phyloP scores from a whole-genome alignment of 64 coral and sea anemone genomes.

The Hydrozoanthus tunicans region DNA sequence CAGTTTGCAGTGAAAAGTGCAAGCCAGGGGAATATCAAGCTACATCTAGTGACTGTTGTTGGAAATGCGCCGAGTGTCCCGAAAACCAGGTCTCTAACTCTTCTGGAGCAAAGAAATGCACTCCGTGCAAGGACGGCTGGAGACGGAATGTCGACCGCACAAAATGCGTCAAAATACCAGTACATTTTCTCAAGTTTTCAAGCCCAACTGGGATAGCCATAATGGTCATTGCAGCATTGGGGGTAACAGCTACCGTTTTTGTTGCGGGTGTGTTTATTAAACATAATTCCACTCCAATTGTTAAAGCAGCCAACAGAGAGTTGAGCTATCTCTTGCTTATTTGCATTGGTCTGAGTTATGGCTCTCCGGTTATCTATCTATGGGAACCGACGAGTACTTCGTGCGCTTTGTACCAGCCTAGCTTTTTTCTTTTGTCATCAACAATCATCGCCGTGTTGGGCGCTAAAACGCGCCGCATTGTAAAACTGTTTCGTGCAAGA shows the following conservation, averaged over 20 bases:
- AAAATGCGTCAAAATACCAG: slow-evolving; percentile 52
- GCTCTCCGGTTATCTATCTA: slow-evolving; percentile 59
- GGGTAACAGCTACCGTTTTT: slow-evolving; percentile 20
- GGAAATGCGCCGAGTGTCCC: slow-evolving; percentile 69
- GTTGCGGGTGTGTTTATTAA: slow-evolving; percentile 53
- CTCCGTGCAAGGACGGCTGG: slow-evolving; percentile 28
- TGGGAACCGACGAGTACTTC: slow-evolving; percentile 29
- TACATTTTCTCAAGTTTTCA: slow-evolving; percentile 42
- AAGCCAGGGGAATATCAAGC: slow-evolving; percentile 57
- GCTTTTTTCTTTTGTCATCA: slow-evolving; percentile 52
- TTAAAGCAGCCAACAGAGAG: slow-evolving; percentile 77
- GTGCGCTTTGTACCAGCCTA: slow-evolving; percentile 13
- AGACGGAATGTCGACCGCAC: slow-evolving; percentile 50
- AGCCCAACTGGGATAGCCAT: slow-evolving; percentile 45
- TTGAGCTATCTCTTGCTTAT: slow-evolving; percentile 62
- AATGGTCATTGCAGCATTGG: slow-evolving; percentile 36
- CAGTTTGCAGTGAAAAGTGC: slow-evolving; percentile 60
- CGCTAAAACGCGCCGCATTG: slow-evolving; percentile 73
- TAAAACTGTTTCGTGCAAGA: slow-evolving; percentile 51
- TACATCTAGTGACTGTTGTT: slow-evolving; percentile 57
- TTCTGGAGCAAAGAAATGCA: slow-evolving; percentile 56
- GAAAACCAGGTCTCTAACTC: slow-evolving; percentile 53
- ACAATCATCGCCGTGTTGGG: slow-evolving; percentile 47
- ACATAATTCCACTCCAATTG: slow-evolving; percentile 71
- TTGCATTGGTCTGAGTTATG: slow-evolving; percentile 52